Conservation (phyloP, 2,888 invertebrate species). For the Proisotoma minuta region DNA sequence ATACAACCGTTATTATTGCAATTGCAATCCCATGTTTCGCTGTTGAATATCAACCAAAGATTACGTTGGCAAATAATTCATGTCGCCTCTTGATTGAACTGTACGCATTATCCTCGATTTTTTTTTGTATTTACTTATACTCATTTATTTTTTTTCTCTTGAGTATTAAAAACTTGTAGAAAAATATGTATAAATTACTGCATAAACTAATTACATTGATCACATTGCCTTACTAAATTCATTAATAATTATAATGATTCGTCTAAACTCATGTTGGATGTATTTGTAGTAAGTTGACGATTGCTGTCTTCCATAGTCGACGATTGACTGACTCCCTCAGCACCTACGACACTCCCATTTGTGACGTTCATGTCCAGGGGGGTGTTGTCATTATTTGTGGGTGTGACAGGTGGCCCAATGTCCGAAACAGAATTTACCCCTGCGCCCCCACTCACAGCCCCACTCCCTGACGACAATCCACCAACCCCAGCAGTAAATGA, state of each 20-base stretch:
- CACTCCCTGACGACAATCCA: not conserved
- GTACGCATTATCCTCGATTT: too few species aligned
- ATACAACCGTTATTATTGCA: too few species aligned
- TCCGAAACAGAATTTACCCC: conserved; percentile 20
- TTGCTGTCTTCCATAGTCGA: conserved; percentile 15
- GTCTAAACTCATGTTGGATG: conserved; percentile 28
- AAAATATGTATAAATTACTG: too few species aligned
- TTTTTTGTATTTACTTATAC: too few species aligned
- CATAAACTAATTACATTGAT: too few species aligned
- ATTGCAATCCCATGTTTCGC: too few species aligned
- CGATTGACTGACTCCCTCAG: not conserved
- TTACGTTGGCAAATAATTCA: too few species aligned
- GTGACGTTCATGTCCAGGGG: not conserved
- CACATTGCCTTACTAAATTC: not conserved
- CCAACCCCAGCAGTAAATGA: conserved; percentile 5
- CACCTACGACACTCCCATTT: not conserved
- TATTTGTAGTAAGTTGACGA: conserved; percentile 23
- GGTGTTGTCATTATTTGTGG: conserved; percentile 15
- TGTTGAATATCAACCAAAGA: too few species aligned
- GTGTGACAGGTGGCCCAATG: conserved; percentile 18
- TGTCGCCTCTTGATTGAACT: too few species aligned
- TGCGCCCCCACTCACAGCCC: conserved; percentile 10
- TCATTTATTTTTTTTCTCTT: not conserved
- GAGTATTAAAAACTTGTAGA: not conserved
- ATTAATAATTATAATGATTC: conserved; percentile 20